A percentile compares a stretch with the other conserved stretches of the same genome.
Evolutionary conservation across 2,113 vertebrate genomes (phyloP).

Genomic region (Cranoglanis bouderius): DNA sequence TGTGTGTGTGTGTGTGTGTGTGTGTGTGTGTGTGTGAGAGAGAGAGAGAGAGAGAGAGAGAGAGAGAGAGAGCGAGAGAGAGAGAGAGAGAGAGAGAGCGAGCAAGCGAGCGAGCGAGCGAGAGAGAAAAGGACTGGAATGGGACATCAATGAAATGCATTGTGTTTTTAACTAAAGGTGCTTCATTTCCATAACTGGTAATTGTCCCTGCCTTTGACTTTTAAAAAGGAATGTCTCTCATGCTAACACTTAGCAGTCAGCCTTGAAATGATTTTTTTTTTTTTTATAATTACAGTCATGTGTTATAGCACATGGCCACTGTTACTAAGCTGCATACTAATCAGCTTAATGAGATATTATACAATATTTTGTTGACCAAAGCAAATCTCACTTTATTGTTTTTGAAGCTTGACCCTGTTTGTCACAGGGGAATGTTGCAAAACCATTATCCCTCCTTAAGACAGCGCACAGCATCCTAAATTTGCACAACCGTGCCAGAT

Average conservation of each 20-base stretch:
- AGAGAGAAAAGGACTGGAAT: conserved; percentile 9
- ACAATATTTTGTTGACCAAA: conserved; percentile 99
- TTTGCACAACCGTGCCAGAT: conserved; percentile 39
- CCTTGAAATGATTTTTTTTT: conserved; percentile 72
- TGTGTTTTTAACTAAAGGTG: conserved; percentile 33
- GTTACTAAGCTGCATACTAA: conserved; percentile 96
- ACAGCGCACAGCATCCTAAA: conserved; percentile 67
- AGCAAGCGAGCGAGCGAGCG: too few species aligned
- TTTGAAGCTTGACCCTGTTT: conserved; percentile 90
- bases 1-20: not conserved
- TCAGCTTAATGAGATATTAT: conserved; percentile 99
- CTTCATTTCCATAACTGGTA: conserved; percentile 61
- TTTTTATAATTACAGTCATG: conserved; percentile 94
- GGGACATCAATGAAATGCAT: not conserved
- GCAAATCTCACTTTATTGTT: conserved; percentile 95
- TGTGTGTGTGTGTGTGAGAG: not conserved
- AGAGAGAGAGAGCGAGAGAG: not conserved
- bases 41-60: conserved; percentile 35
- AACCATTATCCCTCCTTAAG: conserved; percentile 80
- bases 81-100: too few species aligned
- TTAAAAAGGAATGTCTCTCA: conserved; percentile 86
- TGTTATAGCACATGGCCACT: conserved; percentile 87
- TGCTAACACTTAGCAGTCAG: conserved; percentile 84
- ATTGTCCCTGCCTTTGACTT: conserved; percentile 73
- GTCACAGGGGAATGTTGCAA: conserved; percentile 80